These are phyloP conservation scores for Sardina pilchardus DNA, from an alignment of 2,113 vertebrate species.

Conservation along the genomic window DNA sequence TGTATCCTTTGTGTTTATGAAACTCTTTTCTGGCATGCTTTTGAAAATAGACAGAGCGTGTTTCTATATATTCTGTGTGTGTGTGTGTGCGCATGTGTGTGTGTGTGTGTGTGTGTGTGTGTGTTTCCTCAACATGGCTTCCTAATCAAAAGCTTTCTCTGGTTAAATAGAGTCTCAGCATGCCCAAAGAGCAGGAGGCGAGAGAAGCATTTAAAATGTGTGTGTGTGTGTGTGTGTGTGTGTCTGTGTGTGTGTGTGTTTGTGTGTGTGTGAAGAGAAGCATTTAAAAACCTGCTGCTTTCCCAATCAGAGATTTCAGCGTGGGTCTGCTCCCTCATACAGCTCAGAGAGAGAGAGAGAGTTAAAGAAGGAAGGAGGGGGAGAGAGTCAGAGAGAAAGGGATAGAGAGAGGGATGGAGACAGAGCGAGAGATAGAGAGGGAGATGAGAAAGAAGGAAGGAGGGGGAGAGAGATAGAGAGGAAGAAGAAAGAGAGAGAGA, in stretches of 20 bases:
- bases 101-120: not conserved
- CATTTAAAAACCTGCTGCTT: slow-evolving; percentile 26
- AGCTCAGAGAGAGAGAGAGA: not conserved
- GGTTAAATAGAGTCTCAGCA: slow-evolving; percentile 7
- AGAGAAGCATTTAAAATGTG: slow-evolving; percentile 19
- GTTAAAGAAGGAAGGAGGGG: too few relatives aligned
- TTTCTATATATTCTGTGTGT: not conserved
- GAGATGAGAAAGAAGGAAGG: not conserved
- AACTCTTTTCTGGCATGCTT: not conserved
- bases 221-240: too few relatives aligned
- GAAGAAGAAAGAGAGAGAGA: not conserved
- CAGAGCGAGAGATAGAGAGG: not conserved
- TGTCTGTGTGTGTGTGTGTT: too few relatives aligned
- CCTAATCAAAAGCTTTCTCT: slow-evolving; percentile 29
- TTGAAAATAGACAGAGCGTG: not conserved
- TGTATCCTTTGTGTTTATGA: not conserved
- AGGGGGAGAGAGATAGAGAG: not conserved
- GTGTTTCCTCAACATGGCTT: not conserved
- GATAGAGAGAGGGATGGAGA: not conserved
- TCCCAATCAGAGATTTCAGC: slow-evolving; percentile 32
- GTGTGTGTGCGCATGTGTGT: not conserved
- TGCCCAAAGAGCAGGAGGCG: not conserved
- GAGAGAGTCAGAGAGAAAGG: not conserved
- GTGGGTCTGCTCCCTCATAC: slow-evolving; percentile 8
- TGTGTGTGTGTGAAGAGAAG: not conserved